Evolutionary conservation across 2,113 vertebrate species (phyloP).

Genomic region (Aptenodytes patagonicus): DNA sequence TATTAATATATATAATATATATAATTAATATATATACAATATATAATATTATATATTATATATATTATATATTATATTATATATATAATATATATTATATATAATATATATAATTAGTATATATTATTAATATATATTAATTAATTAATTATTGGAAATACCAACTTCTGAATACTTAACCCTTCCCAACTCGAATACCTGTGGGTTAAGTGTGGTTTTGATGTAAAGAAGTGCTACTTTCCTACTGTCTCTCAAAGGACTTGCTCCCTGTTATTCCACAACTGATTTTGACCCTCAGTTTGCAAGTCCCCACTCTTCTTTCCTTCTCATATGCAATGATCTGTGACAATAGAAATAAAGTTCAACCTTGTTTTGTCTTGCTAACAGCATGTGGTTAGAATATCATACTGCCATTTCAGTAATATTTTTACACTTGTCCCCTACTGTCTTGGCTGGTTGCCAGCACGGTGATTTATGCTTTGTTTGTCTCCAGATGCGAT

Average conservation of each 20-base stretch:
- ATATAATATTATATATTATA: no score
- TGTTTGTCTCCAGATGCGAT: slow-evolving; percentile 53
- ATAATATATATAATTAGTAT: no score
- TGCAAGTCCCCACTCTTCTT: not conserved
- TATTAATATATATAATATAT: no score
- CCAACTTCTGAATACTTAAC: not conserved
- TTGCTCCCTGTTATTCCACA: not conserved
- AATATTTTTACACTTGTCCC: slow-evolving; percentile 53
- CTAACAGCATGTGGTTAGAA: slow-evolving; percentile 55
- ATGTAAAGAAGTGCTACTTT: not conserved
- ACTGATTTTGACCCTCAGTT: not conserved
- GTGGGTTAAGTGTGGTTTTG: not conserved
- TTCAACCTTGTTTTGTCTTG: slow-evolving; percentile 42
- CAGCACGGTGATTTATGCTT: slow-evolving; percentile 1
- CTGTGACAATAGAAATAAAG: slow-evolving; percentile 33
- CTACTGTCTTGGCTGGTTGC: slow-evolving; percentile 41
- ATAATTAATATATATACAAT: no score
- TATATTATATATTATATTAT: no score
- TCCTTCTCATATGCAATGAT: not conserved
- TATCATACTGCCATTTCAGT: slow-evolving; percentile 22
- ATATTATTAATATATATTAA: no score
- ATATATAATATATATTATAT: no score
- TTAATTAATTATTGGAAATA: not conserved
- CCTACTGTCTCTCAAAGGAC: not conserved
- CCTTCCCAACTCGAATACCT: not conserved